These are phyloP conservation scores for Xiphias gladius DNA, from an alignment of 2,113 vertebrate genomes.

Conservation along the genomic window DNA sequence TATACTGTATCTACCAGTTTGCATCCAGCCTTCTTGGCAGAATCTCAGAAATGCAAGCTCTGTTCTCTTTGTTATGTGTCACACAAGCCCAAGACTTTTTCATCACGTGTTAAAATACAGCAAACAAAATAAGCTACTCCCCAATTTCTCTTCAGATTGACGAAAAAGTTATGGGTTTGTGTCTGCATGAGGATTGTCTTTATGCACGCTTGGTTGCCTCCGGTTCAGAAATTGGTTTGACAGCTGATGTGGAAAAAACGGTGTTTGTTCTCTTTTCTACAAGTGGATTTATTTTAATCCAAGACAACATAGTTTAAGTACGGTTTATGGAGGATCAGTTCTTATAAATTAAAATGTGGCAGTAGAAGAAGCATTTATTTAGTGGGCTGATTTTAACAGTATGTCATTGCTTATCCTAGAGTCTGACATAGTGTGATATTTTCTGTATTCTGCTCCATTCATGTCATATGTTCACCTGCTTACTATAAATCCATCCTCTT, in stretches of 20 bases:
- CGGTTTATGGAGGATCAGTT: constrained; percentile 2
- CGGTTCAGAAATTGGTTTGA: constrained; percentile 44
- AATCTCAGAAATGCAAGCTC: constrained; percentile 30
- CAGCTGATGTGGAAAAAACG: constrained; percentile 33
- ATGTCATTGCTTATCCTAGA: constrained; percentile 20
- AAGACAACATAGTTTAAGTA: constrained; percentile 4
- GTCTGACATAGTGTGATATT: constrained; percentile 33
- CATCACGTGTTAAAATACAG: constrained; percentile 1
- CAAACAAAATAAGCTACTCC: constrained; percentile 22
- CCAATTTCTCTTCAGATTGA: background rate
- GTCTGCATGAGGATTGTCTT: constrained; percentile 62
- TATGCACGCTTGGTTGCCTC: constrained; percentile 62
- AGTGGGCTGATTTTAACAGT: constrained; percentile 28
- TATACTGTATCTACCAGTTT: constrained; percentile 32
- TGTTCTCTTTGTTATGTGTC: constrained; percentile 29
- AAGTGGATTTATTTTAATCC: constrained; percentile 10
- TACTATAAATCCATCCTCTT: constrained; percentile 54
- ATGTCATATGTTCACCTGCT: constrained; percentile 62
- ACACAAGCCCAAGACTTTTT: constrained; percentile 60
- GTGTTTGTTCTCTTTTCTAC: constrained; percentile 26
- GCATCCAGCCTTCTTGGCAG: constrained; percentile 19
- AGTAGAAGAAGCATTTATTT: constrained; percentile 19
- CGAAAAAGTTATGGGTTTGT: constrained; percentile 59
- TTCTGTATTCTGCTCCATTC: constrained; percentile 57
- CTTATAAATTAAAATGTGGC: background rate